Conservation (phyloP, 1,140 invertebrate genomes). For the Dinothrombium tinctorium region DNA sequence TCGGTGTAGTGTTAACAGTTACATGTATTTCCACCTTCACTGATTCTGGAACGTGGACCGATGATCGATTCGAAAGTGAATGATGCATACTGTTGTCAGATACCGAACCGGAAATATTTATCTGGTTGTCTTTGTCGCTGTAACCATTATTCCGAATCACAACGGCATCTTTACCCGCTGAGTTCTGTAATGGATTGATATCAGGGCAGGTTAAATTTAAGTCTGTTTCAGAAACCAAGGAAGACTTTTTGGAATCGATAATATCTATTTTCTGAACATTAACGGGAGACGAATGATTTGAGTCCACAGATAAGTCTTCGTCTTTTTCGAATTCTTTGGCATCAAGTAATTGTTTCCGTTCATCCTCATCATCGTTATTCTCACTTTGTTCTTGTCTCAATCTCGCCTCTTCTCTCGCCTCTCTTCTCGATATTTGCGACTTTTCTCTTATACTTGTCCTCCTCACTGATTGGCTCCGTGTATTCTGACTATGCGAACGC, state of each 20-base stretch:
- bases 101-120: neutral
- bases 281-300: too few relatives aligned
- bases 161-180: constrained; percentile 4
- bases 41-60: constrained; percentile 8
- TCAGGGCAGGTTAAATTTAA: neutral
- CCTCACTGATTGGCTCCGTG: constrained; percentile 48
- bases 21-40: constrained; percentile 18
- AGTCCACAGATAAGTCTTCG: too few relatives aligned
- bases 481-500: constrained; percentile 20
- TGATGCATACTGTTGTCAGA: neutral
- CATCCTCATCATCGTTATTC: constrained; percentile 7
- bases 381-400: constrained; percentile 19
- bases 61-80: neutral
- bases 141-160: constrained; percentile 5
- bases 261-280: too few relatives aligned
- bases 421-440: constrained; percentile 73
- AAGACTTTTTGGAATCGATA: neutral
- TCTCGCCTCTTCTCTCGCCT: constrained; percentile 66
- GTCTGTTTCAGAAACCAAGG: neutral
- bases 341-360: too few relatives aligned
- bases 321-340: too few relatives aligned
- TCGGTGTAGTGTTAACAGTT: constrained; percentile 23
- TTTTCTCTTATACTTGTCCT: constrained; percentile 84
- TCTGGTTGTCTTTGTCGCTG: neutral
- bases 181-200: neutral